Base-by-base conservation (phyloP, 2,888 invertebrate genomes). In the Alentia gelatinosa region DNA sequence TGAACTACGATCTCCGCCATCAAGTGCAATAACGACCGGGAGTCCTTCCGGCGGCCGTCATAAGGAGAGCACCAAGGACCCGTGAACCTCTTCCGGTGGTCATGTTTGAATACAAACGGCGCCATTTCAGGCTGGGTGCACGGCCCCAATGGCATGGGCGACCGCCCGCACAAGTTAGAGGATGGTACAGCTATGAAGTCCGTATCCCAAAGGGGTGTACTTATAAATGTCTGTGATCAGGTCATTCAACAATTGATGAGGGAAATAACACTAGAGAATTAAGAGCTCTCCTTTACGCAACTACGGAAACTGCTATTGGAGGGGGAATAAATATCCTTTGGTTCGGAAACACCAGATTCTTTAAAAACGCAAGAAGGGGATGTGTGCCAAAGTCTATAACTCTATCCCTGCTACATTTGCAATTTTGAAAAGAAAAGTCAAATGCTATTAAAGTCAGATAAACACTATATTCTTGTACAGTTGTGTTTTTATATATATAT, bases 201-300 rank as follows among this genome's bases (percentile, higher is more conserved):
- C 26, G 4, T 30, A 30, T 68, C 68, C 68, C 33, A 12, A 30
- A 4, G 33, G 30, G 68, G 68, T 68, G 68, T 79, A 79, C 35
- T 39, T 79, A 79, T 79, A 39, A 79, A 79, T 39, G 79, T 79
- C 79, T 79, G 79, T 79, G 79, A 79, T 79, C 79, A 79, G 79
- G 39, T 74, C 74, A 4, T 79, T 23, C 3, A 68, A 68, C 30
- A n/a, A 23, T 79, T 3, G 5, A 37, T 19, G 39, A 79, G 39
- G 39, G 39, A 35, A 37, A 39, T 37, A 37, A 19, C 39, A 79
- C 15, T 79, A 74, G 37, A 79, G 19, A 79, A 37, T 33, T 5
- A n/a, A 37, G 15, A 15, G 5, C 79, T 79, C 79, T 79, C 37
- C 79, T 39, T 37, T 79, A 79, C 79, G 79, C 79, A 79, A 79